Percentiles rank a stretch among this genome's conserved stretches.
phyloP scores from a whole-genome alignment of 2,888 invertebrate genomes.

The Cantharis flavilabris region DNA sequence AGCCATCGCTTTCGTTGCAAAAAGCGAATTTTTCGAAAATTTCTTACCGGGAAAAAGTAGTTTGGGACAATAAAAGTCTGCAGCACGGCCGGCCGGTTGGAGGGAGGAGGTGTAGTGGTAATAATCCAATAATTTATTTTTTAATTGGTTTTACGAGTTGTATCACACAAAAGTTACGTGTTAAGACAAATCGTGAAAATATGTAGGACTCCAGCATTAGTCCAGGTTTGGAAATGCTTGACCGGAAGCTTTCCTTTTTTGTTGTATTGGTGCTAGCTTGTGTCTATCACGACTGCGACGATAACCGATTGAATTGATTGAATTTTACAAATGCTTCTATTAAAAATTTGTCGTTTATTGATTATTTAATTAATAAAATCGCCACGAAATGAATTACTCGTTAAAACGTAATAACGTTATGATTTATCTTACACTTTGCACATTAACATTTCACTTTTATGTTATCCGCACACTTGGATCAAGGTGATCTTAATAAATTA shows the following conservation, averaged over 20 bases:
- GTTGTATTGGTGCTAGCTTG: slow-evolving; percentile 18
- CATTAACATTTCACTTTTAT: neutral
- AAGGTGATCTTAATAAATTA: neutral
- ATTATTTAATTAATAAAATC: neutral
- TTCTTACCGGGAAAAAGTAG: neutral
- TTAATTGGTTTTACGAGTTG: slow-evolving; percentile 9
- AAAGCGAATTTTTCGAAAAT: neutral
- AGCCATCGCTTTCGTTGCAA: slow-evolving; percentile 3
- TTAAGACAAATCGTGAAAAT: slow-evolving; percentile 32
- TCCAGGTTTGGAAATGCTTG: slow-evolving; percentile 37
- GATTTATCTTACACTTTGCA: neutral
- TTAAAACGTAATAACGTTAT: neutral
- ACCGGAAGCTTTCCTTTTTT: slow-evolving; percentile 39
- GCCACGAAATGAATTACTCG: neutral
- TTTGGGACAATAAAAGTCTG: neutral
- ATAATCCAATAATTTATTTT: neutral
- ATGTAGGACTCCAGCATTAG: slow-evolving; percentile 31
- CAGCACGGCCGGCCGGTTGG: neutral
- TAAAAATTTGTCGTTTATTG: neutral
- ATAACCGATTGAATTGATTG: neutral
- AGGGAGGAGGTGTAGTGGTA: neutral
- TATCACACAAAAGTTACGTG: slow-evolving; percentile 16
- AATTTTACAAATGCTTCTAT: neutral
- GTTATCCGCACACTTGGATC: neutral
- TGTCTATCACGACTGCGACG: slow-evolving; percentile 3